A percentile compares a stretch with the other conserved stretches of the same genome.
Evolutionary conservation across 2,888 invertebrate genomes (phyloP).

Genomic region (Macaria notata): DNA sequence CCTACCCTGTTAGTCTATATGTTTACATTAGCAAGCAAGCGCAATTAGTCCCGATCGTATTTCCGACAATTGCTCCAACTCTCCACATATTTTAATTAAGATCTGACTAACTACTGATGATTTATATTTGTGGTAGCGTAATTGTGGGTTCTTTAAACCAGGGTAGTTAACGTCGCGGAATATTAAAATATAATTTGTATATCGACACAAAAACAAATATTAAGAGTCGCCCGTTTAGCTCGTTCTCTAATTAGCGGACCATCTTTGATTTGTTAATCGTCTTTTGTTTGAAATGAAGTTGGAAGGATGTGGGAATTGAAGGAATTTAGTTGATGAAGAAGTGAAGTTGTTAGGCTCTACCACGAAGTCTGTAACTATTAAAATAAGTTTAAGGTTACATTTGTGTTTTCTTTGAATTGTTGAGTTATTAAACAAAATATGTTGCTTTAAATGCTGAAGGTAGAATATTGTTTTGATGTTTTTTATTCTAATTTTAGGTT

Average conservation of each 20-base stretch:
- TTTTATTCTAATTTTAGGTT: too few relatives aligned
- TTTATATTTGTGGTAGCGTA: conserved; percentile 43
- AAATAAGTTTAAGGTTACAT: too few relatives aligned
- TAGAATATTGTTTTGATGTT: too few relatives aligned
- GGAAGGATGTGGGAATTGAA: conserved; percentile 41
- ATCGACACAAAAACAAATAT: conserved; percentile 19
- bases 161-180: conserved; percentile 38
- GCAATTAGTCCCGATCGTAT: conserved; percentile 39
- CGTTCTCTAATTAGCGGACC: conserved; percentile 43
- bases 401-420: too few relatives aligned
- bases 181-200: conserved; percentile 41
- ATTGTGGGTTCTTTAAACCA: conserved; percentile 42
- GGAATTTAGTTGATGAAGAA: conserved; percentile 46
- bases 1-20: too few relatives aligned
- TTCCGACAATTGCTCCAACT: conserved; percentile 38
- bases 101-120: conserved; percentile 42
- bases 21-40: conserved; percentile 10
- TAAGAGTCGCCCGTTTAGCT: conserved; percentile 12
- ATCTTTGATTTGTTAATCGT: conserved; percentile 30
- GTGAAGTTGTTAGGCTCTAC: neutral
- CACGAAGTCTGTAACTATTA: too few relatives aligned
- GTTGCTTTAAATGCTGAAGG: too few relatives aligned
- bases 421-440: too few relatives aligned
- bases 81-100: conserved; percentile 47
- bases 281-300: conserved; percentile 42